Evolutionary conservation across 2,113 vertebrate species (phyloP).

Genomic region (Misgurnus mizolepis): DNA sequence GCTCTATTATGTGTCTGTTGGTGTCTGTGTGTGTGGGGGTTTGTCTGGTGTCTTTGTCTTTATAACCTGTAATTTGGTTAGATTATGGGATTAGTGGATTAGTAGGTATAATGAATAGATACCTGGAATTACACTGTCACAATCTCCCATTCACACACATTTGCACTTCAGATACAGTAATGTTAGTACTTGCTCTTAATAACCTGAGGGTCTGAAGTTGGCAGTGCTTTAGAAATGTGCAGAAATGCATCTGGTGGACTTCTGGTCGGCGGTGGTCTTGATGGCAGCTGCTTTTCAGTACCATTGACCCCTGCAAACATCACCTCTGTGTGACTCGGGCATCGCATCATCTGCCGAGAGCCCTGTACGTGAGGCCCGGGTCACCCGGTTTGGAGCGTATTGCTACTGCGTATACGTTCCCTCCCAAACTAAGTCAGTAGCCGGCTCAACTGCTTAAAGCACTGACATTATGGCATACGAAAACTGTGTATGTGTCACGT

Average conservation of each 20-base stretch:
- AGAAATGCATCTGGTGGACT: not conserved
- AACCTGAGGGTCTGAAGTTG: not conserved
- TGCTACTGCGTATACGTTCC: not conserved
- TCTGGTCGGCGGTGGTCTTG: not conserved
- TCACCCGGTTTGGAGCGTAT: not conserved
- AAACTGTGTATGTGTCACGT: too few species aligned
- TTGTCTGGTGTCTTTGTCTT: slow-evolving; percentile 17
- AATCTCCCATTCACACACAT: not conserved
- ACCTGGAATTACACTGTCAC: slow-evolving; percentile 34
- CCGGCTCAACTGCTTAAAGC: not conserved
- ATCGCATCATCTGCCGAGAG: not conserved
- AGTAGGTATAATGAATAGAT: slow-evolving; percentile 39
- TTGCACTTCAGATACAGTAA: not conserved
- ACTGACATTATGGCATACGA: not conserved
- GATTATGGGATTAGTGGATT: slow-evolving; percentile 30
- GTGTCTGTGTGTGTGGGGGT: too few species aligned
- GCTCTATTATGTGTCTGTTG: too few species aligned
- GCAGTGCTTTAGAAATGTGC: not conserved
- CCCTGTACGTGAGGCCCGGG: not conserved
- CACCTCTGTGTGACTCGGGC: not conserved
- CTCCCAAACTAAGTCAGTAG: slow-evolving; percentile 6
- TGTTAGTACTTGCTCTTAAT: not conserved
- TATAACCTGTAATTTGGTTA: slow-evolving; percentile 40
- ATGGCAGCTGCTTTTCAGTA: slow-evolving; percentile 10
- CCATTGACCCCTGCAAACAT: slow-evolving; percentile 1